Evolutionary conservation across 2,888 invertebrate species (phyloP).

Genomic region (Plusia festucae): DNA sequence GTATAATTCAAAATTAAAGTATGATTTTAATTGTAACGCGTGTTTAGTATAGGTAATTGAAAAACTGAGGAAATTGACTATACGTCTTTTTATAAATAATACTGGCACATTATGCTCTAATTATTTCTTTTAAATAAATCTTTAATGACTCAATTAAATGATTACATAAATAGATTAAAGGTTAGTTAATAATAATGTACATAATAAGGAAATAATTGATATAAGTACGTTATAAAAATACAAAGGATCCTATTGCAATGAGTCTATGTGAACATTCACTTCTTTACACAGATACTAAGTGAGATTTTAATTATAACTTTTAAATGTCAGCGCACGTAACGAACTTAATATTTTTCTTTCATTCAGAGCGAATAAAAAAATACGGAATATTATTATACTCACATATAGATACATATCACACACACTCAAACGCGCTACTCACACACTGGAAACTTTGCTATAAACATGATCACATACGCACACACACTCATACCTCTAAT

Average conservation of each 20-base stretch:
- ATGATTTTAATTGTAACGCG: not conserved
- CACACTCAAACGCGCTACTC: not conserved
- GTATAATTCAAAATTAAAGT: slow-evolving; percentile 3
- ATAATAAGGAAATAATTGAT: not conserved
- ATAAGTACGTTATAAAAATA: not conserved
- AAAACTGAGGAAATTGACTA: too few species aligned
- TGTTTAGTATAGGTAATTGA: too few species aligned
- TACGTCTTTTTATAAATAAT: too few species aligned
- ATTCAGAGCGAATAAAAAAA: not conserved
- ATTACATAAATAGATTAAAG: too few species aligned
- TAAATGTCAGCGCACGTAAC: slow-evolving; percentile 6
- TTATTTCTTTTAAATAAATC: too few species aligned
- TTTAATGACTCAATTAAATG: too few species aligned
- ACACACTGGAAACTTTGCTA: not conserved
- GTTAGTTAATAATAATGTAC: too few species aligned
- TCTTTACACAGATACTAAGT: not conserved
- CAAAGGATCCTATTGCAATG: not conserved
- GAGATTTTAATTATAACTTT: slow-evolving; percentile 43
- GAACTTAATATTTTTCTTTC: slow-evolving; percentile 1
- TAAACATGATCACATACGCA: not conserved
- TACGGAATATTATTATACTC: not conserved
- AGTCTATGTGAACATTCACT: not conserved
- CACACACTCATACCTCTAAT: not conserved
- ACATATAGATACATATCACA: not conserved
- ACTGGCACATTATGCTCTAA: too few species aligned